Base-by-base conservation (phyloP, 2,888 invertebrate genomes). In the Galerucella calmariensis region DNA sequence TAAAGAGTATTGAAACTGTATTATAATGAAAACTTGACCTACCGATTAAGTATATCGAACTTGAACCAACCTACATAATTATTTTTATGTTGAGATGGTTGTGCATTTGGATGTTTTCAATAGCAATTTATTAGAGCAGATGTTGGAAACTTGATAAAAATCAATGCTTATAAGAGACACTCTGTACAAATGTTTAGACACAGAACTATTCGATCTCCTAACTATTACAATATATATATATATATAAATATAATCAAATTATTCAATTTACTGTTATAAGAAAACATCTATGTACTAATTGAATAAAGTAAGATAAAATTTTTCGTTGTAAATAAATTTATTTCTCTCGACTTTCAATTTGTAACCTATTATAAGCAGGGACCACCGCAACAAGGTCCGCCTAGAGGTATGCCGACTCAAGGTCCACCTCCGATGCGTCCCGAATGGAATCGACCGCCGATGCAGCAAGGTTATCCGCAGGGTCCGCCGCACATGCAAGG, bases 401-500 rank as follows among this genome's bases (percentile, higher is more conserved):
- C 90, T 10, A 88, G 90, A 79, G 90, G 90, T 69, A 83, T 81
- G 84, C 91, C 90, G 44, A 91, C 92, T 85, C 92, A 89, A 81
- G 92, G 91, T 75, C 92, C 92, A 84, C 89, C 90, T 72, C 89
- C 90, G 24, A 92, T 92, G 14, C 90, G 93, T 46, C 92, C 92
- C 1, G 94, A 94, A 83, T 94, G 94, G 94, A 93, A 91, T 84
- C 87, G 94, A 78, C 93, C 94, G 67, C 93, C 93, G 75, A 92
- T 92, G 92, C 92, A 92, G 87, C 91, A 91, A 80, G 91, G 91
- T 75, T 92, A 91, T 85, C 90, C 90, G 89, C 92, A 92, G 86
- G 92, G 92, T 70, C 93, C 93, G 69, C 93, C 92, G 66, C 92
- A 92, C 84, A 92, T 92, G 88, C 92, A 92, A 88, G 92, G 92